phyloP scores from a whole-genome alignment of 2,888 invertebrate species.

The Glyphotaelius pellucidus region DNA sequence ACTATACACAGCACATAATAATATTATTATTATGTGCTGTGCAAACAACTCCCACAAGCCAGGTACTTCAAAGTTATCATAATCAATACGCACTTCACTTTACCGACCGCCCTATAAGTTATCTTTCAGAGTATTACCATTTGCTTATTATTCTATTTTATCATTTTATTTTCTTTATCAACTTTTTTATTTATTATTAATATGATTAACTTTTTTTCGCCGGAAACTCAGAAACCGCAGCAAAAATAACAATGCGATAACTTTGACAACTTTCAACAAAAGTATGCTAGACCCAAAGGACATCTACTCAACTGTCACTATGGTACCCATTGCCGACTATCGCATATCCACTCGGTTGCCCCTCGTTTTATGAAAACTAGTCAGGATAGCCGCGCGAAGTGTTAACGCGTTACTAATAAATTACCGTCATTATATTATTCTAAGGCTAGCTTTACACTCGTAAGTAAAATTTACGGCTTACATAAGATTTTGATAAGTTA shows the following conservation, averaged over 20 bases:
- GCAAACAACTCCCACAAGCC: background rate
- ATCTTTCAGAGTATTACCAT: background rate
- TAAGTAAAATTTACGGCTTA: too few species aligned
- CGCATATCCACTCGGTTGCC: too few species aligned
- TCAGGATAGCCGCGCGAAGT: too few species aligned
- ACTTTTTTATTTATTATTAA: background rate
- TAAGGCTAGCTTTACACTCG: too few species aligned
- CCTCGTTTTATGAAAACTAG: too few species aligned
- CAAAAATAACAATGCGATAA: background rate
- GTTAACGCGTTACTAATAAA: too few species aligned
- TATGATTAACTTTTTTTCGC: background rate
- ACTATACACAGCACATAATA: background rate
- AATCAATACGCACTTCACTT: background rate
- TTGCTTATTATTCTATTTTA: background rate
- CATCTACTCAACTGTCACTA: too few species aligned
- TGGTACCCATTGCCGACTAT: too few species aligned
- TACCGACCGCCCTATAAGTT: background rate
- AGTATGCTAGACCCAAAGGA: background rate
- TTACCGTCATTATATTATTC: too few species aligned
- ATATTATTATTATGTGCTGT: background rate
- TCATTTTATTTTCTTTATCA: background rate
- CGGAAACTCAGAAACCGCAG: background rate
- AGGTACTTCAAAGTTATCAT: background rate
- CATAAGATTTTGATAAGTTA: too few species aligned
- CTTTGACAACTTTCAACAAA: background rate